Percentiles rank a stretch among this genome's conserved stretches.
These are phyloP conservation scores for Drosophila affinis DNA, from an alignment of 2,888 invertebrate genomes.

Conservation along the genomic window DNA sequence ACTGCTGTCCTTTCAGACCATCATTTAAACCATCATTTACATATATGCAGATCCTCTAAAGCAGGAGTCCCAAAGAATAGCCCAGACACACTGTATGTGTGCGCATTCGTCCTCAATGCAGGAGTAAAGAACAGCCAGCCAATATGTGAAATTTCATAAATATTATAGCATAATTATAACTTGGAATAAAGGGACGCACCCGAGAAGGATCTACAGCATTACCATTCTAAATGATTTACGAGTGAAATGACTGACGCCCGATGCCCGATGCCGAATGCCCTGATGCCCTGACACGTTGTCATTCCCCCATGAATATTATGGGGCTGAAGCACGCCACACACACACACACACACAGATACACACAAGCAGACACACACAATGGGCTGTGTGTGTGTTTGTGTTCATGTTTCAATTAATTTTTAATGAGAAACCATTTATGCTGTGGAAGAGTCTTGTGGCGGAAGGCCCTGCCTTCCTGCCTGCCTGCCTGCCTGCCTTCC, in stretches of 20 bases:
- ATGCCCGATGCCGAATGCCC: neutral
- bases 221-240: neutral
- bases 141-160: too few species aligned
- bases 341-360: too few species aligned
- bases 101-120: too few species aligned
- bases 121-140: too few species aligned
- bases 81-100: too few species aligned
- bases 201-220: neutral
- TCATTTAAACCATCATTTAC: too few species aligned
- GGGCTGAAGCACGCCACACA: neutral
- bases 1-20: too few species aligned
- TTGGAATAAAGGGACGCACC: neutral
- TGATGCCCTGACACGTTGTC: neutral
- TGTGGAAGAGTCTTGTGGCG: conserved; percentile 1
- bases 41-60: too few species aligned
- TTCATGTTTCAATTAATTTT: conserved; percentile 57
- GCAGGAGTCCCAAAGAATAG: too few species aligned
- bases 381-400: conserved; percentile 11
- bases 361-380: neutral
- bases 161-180: too few species aligned
- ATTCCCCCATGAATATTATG: neutral
- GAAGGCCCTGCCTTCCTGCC: neutral
- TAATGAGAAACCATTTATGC: conserved; percentile 56
- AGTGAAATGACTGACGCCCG: neutral
- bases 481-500: conserved; percentile 1